These are phyloP conservation scores for Protonibea diacanthus DNA, from an alignment of 2,797 vertebrate species.

Conservation along the genomic window DNA sequence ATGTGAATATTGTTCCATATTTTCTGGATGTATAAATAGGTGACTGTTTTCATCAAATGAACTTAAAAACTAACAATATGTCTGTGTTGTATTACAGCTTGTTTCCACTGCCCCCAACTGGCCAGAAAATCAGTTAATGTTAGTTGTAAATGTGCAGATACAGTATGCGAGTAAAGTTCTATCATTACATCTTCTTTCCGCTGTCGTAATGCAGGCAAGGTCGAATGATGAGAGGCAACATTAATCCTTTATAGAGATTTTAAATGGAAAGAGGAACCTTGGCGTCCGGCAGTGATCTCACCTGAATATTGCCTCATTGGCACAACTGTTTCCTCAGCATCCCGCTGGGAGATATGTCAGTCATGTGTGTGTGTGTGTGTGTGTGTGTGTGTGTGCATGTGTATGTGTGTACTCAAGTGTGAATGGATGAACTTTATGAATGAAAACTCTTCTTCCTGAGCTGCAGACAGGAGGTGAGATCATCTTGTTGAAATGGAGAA, in stretches of 20 bases:
- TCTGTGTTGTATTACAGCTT: background rate
- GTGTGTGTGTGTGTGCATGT: slow-evolving; percentile 25
- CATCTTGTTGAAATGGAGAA: slow-evolving; percentile 80
- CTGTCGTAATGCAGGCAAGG: slow-evolving; percentile 25
- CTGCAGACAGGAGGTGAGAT: slow-evolving; percentile 83
- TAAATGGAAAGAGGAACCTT: slow-evolving; percentile 54
- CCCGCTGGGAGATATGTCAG: slow-evolving; percentile 50
- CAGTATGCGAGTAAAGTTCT: background rate
- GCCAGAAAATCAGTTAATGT: background rate
- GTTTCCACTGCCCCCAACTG: background rate
- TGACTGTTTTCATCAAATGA: background rate
- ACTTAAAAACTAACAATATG: background rate
- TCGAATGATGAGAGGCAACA: slow-evolving; percentile 38
- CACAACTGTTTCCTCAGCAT: slow-evolving; percentile 59
- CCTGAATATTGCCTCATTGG: slow-evolving; percentile 72
- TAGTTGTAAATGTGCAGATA: background rate
- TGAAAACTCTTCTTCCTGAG: slow-evolving; percentile 77
- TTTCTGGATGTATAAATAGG: background rate
- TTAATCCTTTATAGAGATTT: slow-evolving; percentile 41
- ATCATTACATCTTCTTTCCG: slow-evolving; percentile 21
- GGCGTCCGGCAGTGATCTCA: slow-evolving; percentile 76
- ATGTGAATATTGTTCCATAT: background rate
- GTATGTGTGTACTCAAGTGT: slow-evolving; percentile 25
- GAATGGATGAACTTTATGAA: slow-evolving; percentile 80
- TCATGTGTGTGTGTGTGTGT: slow-evolving; percentile 29